Conservation (phyloP, 2,888 invertebrate genomes). For the Charanyca ferruginea region DNA sequence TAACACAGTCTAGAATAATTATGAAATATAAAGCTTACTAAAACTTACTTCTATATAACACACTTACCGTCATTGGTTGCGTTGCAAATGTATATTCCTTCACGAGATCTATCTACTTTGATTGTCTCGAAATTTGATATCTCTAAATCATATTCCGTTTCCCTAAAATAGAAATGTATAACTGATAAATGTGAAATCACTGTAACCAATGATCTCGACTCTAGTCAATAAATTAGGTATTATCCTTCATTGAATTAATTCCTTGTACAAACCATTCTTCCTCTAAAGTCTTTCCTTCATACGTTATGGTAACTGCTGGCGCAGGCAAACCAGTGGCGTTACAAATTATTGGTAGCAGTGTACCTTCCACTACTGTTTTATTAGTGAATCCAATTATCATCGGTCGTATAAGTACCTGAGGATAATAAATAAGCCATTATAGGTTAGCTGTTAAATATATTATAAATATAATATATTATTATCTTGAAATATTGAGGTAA, state of each 20-base stretch:
- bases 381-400: conserved; percentile 75
- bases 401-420: conserved; percentile 79
- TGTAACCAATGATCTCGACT: too few species aligned
- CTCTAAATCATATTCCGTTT: conserved; percentile 64
- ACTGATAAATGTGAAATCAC: neutral
- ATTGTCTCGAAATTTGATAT: conserved; percentile 71
- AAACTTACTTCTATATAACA: too few species aligned
- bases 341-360: conserved; percentile 74
- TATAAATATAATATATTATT: too few species aligned
- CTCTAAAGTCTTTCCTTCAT: conserved; percentile 66
- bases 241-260: too few species aligned
- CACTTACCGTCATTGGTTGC: conserved; percentile 81
- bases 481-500: too few species aligned
- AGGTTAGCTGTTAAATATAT: too few species aligned
- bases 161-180: conserved; percentile 53
- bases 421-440: conserved; percentile 1
- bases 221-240: neutral
- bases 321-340: conserved; percentile 76
- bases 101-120: conserved; percentile 68
- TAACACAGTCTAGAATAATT: too few species aligned
- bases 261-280: conserved; percentile 68
- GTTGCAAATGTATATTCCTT: conserved; percentile 80
- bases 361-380: conserved; percentile 75
- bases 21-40: too few species aligned
- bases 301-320: conserved; percentile 76